Conservation (phyloP, 2,797 vertebrate species). For the Apodemus agrarius region DNA sequence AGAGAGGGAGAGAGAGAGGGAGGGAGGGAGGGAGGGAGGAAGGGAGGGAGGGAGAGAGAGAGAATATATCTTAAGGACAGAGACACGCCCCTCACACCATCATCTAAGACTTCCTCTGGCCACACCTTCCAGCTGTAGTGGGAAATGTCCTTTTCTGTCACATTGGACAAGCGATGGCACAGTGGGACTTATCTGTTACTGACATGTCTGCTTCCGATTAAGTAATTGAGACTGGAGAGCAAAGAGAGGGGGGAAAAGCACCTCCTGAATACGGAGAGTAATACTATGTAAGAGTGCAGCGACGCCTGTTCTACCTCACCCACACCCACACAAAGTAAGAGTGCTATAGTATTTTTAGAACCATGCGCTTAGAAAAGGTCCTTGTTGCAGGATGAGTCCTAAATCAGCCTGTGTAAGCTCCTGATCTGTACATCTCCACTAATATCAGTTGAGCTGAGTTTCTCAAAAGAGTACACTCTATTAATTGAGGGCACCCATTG, state of each 20-base stretch:
- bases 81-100: neutral
- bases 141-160: neutral
- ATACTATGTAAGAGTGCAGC: neutral
- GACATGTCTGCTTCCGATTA: neutral
- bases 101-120: neutral
- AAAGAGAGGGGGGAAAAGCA: neutral
- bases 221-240: neutral
- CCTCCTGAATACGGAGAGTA: neutral
- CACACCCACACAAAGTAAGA: neutral
- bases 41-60: no score
- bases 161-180: neutral
- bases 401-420: neutral
- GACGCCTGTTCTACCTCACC: neutral
- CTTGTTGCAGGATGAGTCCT: neutral
- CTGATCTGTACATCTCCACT: neutral
- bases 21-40: no score
- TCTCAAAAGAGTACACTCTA: conserved; percentile 32
- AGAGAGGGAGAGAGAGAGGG: no score
- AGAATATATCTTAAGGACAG: neutral
- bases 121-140: neutral
- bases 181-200: neutral
- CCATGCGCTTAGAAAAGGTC: neutral
- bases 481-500: neutral
- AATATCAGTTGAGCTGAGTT: neutral
- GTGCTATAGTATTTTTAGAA: neutral